Conservation (phyloP, 2,113 vertebrate genomes). For the Nanorana parkeri region DNA sequence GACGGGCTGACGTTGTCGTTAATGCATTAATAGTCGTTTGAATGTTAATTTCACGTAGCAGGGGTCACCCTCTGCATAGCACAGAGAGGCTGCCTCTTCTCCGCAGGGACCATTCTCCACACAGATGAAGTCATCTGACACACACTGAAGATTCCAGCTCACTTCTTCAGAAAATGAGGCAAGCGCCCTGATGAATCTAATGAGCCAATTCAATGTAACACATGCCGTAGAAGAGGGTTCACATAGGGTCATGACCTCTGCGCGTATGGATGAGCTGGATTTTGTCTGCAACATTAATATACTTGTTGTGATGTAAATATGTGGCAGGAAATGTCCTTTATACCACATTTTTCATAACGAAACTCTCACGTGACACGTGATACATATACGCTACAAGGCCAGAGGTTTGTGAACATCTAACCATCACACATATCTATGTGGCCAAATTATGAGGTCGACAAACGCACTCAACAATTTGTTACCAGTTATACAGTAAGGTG, state of each 20-base stretch:
- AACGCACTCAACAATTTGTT: no score
- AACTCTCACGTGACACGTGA: no score
- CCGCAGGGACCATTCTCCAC: slow-evolving; percentile 22
- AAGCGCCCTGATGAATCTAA: slow-evolving; percentile 20
- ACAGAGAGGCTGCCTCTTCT: neutral
- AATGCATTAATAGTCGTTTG: neutral
- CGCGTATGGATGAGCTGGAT: neutral
- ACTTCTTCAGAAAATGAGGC: slow-evolving; percentile 17
- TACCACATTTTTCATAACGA: no score
- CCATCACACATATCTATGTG: no score
- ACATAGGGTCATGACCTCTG: neutral
- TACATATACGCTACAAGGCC: no score
- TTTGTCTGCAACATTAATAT: neutral
- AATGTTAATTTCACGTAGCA: neutral
- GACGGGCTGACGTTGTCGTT: slow-evolving; percentile 17
- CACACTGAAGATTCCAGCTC: slow-evolving; percentile 23
- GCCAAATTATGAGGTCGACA: no score
- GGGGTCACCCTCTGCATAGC: slow-evolving; percentile 36
- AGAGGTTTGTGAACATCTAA: no score
- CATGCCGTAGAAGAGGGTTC: slow-evolving; percentile 41
- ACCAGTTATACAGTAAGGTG: no score
- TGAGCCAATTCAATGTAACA: slow-evolving; percentile 14
- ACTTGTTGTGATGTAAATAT: neutral
- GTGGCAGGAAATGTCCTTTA: neutral
- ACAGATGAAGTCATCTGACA: slow-evolving; percentile 15